A percentile compares a stretch with the other conserved stretches of the same genome.
Evolutionary conservation across 2,113 vertebrate species (phyloP).

Genomic region (Stegastes partitus): DNA sequence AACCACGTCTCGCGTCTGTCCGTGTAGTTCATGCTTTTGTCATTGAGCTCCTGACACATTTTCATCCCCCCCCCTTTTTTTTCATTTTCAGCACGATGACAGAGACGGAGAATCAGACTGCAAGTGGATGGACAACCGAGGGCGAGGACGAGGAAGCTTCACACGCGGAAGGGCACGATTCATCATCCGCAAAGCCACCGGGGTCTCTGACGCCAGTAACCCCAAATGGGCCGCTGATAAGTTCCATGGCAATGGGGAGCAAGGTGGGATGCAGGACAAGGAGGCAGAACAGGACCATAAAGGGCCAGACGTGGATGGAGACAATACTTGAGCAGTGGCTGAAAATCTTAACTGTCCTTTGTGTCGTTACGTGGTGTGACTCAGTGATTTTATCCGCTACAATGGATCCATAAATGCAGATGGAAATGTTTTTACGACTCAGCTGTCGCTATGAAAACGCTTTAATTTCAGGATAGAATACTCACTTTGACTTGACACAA

Average conservation of each 20-base stretch:
- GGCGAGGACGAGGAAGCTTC: constrained; percentile 87
- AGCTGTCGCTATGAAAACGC: constrained; percentile 7
- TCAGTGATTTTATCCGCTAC: constrained; percentile 19
- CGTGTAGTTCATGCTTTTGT: not conserved
- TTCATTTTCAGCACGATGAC: constrained; percentile 89
- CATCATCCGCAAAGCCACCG: constrained; percentile 91
- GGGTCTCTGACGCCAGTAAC: constrained; percentile 62
- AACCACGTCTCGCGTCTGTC: not conserved
- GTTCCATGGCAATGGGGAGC: constrained; percentile 91
- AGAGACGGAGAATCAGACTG: constrained; percentile 89
- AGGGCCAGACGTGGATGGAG: constrained; percentile 83
- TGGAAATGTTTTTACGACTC: constrained; percentile 24
- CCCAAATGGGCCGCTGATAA: constrained; percentile 94
- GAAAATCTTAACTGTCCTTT: constrained; percentile 35
- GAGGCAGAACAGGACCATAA: constrained; percentile 89
- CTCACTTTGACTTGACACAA: constrained; percentile 11
- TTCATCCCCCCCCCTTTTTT: constrained; percentile 9
- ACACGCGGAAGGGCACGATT: constrained; percentile 90
- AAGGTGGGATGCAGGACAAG: constrained; percentile 83
- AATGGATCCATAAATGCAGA: constrained; percentile 30
- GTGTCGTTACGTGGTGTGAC: constrained; percentile 18
- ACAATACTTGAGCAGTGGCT: constrained; percentile 78
- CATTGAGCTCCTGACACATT: constrained; percentile 1
- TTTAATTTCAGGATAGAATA: constrained; percentile 19
- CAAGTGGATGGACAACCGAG: constrained; percentile 87